Conservation (phyloP, 2,113 vertebrate genomes). For the Tauraco erythrolophus region DNA sequence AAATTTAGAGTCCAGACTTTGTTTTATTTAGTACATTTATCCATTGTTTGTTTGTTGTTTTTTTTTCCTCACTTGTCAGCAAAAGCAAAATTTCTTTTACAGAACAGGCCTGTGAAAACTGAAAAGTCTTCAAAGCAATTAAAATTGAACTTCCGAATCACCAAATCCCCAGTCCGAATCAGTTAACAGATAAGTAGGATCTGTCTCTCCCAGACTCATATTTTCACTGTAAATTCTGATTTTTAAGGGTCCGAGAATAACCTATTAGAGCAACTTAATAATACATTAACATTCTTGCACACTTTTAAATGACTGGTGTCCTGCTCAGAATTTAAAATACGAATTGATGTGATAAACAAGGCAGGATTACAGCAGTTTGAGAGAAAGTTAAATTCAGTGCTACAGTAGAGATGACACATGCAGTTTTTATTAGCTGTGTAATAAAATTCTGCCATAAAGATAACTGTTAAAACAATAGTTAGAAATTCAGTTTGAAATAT, state of each 20-base stretch:
- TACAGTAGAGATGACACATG: not conserved
- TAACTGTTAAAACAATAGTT: not conserved
- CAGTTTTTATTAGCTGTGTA: not conserved
- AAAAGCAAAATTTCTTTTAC: constrained; percentile 21
- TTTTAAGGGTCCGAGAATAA: not conserved
- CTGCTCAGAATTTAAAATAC: not conserved
- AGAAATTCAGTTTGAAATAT: not conserved
- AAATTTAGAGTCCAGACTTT: not conserved
- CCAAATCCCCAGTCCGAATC: not conserved
- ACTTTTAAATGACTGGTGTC: not conserved
- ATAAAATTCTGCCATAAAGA: not conserved
- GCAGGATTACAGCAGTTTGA: not conserved
- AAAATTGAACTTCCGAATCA: not conserved
- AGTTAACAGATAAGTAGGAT: not conserved
- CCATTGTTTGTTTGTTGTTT: not conserved
- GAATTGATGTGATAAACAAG: not conserved
- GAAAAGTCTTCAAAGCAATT: constrained; percentile 7
- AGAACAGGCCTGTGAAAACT: not conserved
- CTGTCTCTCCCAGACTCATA: not conserved
- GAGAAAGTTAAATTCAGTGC: not conserved
- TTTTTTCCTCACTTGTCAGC: constrained; percentile 1
- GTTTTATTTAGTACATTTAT: not conserved
- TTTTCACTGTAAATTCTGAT: not conserved
- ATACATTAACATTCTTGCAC: not conserved
- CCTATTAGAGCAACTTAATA: not conserved